Conservation (phyloP, 2,113 vertebrate species). For the Ctenodactylus gundi region DNA sequence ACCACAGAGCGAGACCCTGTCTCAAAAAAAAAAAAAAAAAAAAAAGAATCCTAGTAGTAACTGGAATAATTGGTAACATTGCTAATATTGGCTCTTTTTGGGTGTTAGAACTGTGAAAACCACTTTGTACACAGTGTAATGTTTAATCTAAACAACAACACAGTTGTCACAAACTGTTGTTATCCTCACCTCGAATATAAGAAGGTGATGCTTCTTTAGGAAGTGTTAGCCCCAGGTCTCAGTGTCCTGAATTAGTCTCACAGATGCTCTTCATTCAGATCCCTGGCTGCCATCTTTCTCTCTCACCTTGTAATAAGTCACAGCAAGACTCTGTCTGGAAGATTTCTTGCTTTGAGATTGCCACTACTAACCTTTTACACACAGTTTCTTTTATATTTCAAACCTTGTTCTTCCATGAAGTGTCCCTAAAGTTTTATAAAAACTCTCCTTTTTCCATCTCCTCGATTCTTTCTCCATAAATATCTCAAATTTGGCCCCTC, state of each 20-base stretch:
- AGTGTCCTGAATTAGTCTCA: not conserved
- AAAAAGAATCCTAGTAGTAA: not conserved
- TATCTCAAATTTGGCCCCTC: not conserved
- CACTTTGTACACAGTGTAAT: not conserved
- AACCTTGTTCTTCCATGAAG: not conserved
- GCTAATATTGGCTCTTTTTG: no score
- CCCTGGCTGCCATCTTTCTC: not conserved
- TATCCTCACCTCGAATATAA: not conserved
- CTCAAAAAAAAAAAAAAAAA: no score
- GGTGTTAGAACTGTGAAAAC: not conserved
- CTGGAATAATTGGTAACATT: not conserved
- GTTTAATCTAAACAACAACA: constrained; percentile 20
- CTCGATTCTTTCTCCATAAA: not conserved
- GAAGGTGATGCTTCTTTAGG: not conserved
- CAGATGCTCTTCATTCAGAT: not conserved
- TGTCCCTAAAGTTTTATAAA: not conserved
- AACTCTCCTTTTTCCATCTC: not conserved
- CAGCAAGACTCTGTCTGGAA: not conserved
- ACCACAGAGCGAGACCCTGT: no score
- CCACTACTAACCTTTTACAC: not conserved
- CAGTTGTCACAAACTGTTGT: not conserved
- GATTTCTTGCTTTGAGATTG: not conserved
- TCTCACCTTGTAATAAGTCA: not conserved
- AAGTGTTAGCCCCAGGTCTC: not conserved
- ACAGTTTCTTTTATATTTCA: not conserved